Base-by-base conservation (phyloP, 1,140 invertebrate genomes). In the Drosophila simulans region DNA sequence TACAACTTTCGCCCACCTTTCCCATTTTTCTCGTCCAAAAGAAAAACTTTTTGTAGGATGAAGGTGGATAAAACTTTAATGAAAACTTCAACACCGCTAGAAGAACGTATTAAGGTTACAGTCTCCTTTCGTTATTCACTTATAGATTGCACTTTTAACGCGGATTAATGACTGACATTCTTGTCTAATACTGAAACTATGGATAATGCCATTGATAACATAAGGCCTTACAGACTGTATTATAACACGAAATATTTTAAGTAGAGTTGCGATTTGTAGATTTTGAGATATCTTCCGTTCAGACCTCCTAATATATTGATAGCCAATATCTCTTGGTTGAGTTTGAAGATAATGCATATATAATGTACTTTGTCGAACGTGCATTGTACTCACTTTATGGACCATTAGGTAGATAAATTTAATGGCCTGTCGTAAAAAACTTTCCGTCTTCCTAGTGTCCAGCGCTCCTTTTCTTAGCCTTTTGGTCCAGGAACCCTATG, bases 21-120 rank as follows among this genome's bases (percentile, higher is more conserved):
- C 15, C 53, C 45, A 57, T 68, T 82, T 60, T 63, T 31, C 48
- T 63, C 62, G 48, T 66, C 75, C 54, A 71, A 76, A 68, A 54
- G 77, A 42, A 54, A 60, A 81, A 85, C 82, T 85, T 85, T 80
- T 65, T 63, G 66, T 45, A 62, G 64, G 58, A 58, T 57, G 53
- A 49, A 34, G 42, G 49, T 60, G 56, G 35, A 39, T 49, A 40
- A 53, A 80, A 81, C 66, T 77, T 77, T 73, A 81, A 80, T 86
- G 59, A 65, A 64, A 86, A 85, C 73, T 81, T 55, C 43, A 60
- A 55, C 43, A 71, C 57, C 65, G 55, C 57, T 58, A 77, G 65
- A 51, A 65, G 49, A 85, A 70, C 63, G 73, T 63, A 70, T 80
- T 80, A 85, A 64, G 56, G 54, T 79, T 45, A 43, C 34, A 43